Evolutionary conservation across 2,113 vertebrate genomes (phyloP), one percentile per base, ranked within the genome.

Genomic region (Galemys pyrenaicus): DNA sequence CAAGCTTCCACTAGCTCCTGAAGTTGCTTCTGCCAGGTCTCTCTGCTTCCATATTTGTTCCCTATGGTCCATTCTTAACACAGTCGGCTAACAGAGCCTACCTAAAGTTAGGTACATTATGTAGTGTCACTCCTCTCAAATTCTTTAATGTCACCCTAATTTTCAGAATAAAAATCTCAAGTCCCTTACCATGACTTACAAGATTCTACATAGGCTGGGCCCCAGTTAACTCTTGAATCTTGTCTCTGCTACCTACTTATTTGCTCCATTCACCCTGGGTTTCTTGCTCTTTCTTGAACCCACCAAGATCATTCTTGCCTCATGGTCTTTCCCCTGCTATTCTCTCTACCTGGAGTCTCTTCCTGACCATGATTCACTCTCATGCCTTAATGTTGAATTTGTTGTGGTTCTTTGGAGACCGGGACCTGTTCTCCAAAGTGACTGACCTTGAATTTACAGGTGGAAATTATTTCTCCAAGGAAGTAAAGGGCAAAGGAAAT

Each of bases 361-460:
- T 70, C 37, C 51, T 82, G 24, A 49, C 58, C 32, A 30, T 58
- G n/a, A 0, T 70, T 95, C 28, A 44, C 11, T 41, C 7, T 87
- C n/a, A n/a, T 91, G 26, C 54, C 70, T 89, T 92, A 82, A 78
- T 91, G 11, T 22, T 79, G 32, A 83, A 49, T 11, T 95, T 26
- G 94, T 60, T 44, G 10, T 58, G 46, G 3, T 35, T 83, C 68
- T 95, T 19, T 90, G 7, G 62, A 90, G 44, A 37, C 32, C 75
- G 30, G 35, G 77, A 32, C 51, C 44, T 93, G 16, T 85, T 85
- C 41, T 41, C 37, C 39, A 71, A 39, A 65, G 30, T 71, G 35
- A 51, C 37, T 73, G 81, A 35, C 58, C 37, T 92, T 37, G 6
- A 39, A 30, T 92, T 83, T 89, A 13, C 37, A 80, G 7, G 54